A percentile compares a stretch with the other conserved stretches of the same genome.
Conservation (phyloP, 2,113 vertebrate species). For the Brachirus orientalis region DNA sequence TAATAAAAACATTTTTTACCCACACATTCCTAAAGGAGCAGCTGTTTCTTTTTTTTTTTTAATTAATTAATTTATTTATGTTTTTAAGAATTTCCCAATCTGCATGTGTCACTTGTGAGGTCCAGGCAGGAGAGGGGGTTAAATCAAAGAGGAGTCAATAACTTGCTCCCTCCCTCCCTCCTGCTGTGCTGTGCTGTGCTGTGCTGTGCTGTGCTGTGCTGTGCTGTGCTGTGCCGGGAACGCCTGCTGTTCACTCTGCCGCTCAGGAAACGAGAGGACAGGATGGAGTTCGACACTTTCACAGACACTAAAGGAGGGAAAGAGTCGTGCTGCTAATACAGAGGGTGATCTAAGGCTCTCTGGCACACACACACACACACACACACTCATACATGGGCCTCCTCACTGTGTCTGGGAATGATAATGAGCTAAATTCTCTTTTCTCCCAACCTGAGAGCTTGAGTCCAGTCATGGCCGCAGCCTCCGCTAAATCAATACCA, state of each 20-base stretch:
- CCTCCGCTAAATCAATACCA: conserved; percentile 75
- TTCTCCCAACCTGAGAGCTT: conserved; percentile 67
- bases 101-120: conserved; percentile 54
- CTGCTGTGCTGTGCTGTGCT: too few relatives aligned
- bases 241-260: conserved; percentile 66
- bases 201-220: conserved; percentile 26
- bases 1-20: too few relatives aligned
- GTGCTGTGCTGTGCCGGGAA: conserved; percentile 62
- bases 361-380: conserved; percentile 33
- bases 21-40: background rate
- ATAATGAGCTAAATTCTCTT: conserved; percentile 76
- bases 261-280: conserved; percentile 66
- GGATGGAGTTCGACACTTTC: conserved; percentile 62
- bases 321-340: conserved; percentile 66
- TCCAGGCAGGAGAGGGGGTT: conserved; percentile 68
- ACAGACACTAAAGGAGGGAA: conserved; percentile 58
- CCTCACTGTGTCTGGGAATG: conserved; percentile 67
- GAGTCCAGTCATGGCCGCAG: conserved; percentile 77
- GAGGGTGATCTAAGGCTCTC: conserved; percentile 66
- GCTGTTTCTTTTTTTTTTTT: conserved; percentile 36
- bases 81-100: conserved; percentile 55
- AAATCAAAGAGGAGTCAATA: conserved; percentile 79
- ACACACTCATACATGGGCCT: conserved; percentile 22
- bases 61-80: too few relatives aligned
- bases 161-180: conserved; percentile 62